A percentile compares a stretch with the other conserved stretches of the same genome.
These are phyloP conservation scores for Centropus bengalensis DNA, from an alignment of 2,113 vertebrate species.

Conservation along the genomic window DNA sequence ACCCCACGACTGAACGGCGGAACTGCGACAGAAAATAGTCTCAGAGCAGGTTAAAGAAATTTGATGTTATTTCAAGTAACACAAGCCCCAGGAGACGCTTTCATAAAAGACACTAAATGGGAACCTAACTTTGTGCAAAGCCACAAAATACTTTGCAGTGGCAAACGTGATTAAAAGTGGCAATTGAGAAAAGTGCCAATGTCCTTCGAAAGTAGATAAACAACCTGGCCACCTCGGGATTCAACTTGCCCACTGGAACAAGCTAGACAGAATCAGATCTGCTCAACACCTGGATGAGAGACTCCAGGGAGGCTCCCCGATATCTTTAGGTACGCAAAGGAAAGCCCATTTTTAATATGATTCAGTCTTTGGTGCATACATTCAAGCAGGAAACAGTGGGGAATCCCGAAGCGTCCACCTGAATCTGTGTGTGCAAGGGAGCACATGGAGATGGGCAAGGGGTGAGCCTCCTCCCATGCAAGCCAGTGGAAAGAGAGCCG, in stretches of 20 bases:
- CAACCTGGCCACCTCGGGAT: neutral
- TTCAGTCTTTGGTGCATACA: neutral
- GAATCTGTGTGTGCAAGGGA: neutral
- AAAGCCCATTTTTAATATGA: neutral
- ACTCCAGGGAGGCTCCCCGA: neutral
- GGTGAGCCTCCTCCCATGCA: neutral
- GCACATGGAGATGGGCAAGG: neutral
- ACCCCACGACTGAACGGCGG: rapidly evolving
- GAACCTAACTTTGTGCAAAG: neutral
- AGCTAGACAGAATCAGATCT: neutral
- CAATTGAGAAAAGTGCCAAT: neutral
- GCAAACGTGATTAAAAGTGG: neutral
- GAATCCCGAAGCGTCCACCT: neutral
- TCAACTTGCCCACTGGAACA: neutral
- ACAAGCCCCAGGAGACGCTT: neutral
- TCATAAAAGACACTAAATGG: neutral
- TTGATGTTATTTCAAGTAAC: neutral
- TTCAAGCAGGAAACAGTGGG: neutral
- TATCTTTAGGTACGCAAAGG: neutral
- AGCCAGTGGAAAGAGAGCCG: rapidly evolving
- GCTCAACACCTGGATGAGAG: neutral
- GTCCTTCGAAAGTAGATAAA: neutral
- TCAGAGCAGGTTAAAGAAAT: neutral
- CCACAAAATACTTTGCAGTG: neutral
- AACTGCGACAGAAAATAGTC: neutral